A percentile compares a stretch with the other conserved stretches of the same genome.
These are phyloP conservation scores for Tupaia chinensis DNA, from an alignment of 2,113 vertebrate species.

Conservation along the genomic window DNA sequence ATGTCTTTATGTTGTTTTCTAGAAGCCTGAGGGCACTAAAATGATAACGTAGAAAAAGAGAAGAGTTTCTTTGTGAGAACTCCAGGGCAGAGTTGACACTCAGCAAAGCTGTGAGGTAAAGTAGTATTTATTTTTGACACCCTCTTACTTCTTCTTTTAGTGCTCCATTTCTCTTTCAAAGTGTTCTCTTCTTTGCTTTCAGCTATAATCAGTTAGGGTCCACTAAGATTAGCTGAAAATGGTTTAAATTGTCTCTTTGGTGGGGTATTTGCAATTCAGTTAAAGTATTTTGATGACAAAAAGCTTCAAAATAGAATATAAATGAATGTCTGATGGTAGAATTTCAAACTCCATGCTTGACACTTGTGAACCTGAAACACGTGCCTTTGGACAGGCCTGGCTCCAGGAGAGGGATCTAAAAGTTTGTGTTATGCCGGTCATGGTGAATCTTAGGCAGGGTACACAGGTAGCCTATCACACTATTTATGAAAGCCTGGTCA, in stretches of 20 bases:
- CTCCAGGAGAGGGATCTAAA: background rate
- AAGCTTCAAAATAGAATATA: background rate
- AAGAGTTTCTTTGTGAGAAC: background rate
- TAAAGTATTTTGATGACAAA: constrained; percentile 28
- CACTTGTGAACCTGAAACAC: background rate
- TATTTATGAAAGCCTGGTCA: background rate
- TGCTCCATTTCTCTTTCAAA: constrained; percentile 59
- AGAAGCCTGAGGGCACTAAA: background rate
- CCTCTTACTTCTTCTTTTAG: constrained; percentile 52
- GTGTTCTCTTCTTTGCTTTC: constrained; percentile 57
- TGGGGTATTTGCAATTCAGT: constrained; percentile 39
- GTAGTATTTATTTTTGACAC: background rate
- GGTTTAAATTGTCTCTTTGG: constrained; percentile 30
- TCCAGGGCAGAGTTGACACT: background rate
- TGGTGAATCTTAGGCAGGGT: background rate
- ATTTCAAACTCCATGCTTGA: constrained; percentile 45
- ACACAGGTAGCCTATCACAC: background rate
- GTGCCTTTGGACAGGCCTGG: background rate
- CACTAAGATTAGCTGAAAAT: constrained; percentile 29
- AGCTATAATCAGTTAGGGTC: constrained; percentile 46
- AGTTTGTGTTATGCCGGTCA: background rate
- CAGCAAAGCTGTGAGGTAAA: background rate
- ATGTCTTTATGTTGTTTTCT: constrained; percentile 51
- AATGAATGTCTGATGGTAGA: background rate
- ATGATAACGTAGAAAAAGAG: background rate